These are phyloP conservation scores for Enteromius unitaeniatus DNA, from an alignment of 2,797 vertebrate species.

Conservation along the genomic window DNA sequence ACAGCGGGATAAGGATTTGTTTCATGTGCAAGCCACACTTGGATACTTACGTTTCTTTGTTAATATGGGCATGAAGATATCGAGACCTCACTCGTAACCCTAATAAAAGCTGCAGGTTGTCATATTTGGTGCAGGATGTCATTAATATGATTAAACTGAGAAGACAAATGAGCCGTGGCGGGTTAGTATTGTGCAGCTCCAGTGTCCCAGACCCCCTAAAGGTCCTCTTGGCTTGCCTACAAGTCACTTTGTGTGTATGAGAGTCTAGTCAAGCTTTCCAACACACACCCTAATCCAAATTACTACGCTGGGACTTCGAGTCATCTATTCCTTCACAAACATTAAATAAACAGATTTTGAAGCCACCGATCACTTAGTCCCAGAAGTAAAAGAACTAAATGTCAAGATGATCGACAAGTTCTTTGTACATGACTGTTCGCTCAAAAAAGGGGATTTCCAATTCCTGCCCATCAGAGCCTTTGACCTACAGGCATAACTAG, in stretches of 20 bases:
- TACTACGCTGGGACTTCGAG: slow-evolving; percentile 45
- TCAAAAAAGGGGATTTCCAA: slow-evolving; percentile 41
- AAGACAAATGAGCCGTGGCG: slow-evolving; percentile 20
- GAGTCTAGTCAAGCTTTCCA: slow-evolving; percentile 39
- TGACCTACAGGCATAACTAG: slow-evolving; percentile 7
- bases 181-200: slow-evolving; percentile 20
- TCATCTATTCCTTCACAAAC: slow-evolving; percentile 51
- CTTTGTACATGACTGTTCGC: not conserved
- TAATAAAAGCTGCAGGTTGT: slow-evolving; percentile 16
- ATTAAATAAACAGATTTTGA: slow-evolving; percentile 50
- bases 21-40: slow-evolving; percentile 39
- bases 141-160: slow-evolving; percentile 39
- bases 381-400: slow-evolving; percentile 15
- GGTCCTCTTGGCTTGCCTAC: slow-evolving; percentile 35
- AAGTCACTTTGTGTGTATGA: not conserved
- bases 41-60: slow-evolving; percentile 17
- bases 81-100: slow-evolving; percentile 14
- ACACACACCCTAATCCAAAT: slow-evolving; percentile 57
- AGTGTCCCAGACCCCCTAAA: slow-evolving; percentile 40
- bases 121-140: slow-evolving; percentile 38
- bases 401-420: slow-evolving; percentile 42
- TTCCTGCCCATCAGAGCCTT: slow-evolving; percentile 9
- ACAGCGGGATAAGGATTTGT: slow-evolving; percentile 13
- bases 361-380: slow-evolving; percentile 37
- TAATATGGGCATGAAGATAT: not conserved